phyloP scores from a whole-genome alignment of 2,113 vertebrate genomes.

The Crotalus horridus region DNA sequence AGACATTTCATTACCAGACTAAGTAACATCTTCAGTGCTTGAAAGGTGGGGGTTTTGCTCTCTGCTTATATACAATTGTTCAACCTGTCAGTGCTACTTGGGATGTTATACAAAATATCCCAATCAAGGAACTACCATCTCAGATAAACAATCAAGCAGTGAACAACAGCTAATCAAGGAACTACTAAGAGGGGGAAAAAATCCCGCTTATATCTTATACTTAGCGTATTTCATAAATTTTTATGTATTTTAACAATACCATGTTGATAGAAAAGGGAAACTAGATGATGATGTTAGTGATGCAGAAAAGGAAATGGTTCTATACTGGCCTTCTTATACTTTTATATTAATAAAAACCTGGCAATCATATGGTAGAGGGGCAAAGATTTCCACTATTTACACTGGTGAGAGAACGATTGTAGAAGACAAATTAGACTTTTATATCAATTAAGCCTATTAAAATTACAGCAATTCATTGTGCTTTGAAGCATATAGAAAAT shows the following conservation, averaged over 20 bases:
- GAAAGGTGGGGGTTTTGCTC: too few relatives aligned
- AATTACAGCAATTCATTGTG: constrained; percentile 35
- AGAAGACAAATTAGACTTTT: constrained; percentile 50
- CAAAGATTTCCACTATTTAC: constrained; percentile 40
- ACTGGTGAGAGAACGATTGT: constrained; percentile 42
- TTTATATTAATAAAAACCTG: constrained; percentile 55
- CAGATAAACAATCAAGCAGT: too few relatives aligned
- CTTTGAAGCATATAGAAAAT: constrained; percentile 35
- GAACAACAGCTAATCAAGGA: background rate
- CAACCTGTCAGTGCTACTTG: too few relatives aligned
- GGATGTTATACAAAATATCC: too few relatives aligned
- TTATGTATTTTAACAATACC: background rate
- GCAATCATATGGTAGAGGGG: constrained; percentile 31
- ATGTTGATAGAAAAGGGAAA: background rate
- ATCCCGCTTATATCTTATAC: background rate
- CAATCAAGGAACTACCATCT: too few relatives aligned
- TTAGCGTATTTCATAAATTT: background rate
- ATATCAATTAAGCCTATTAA: constrained; percentile 55
- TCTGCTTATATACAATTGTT: too few relatives aligned
- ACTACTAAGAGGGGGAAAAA: background rate
- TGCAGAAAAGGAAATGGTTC: background rate
- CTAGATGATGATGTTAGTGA: background rate
- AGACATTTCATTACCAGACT: too few relatives aligned
- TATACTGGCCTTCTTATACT: constrained; percentile 21
- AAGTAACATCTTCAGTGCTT: too few relatives aligned